A percentile compares a stretch with the other conserved stretches of the same genome.
These are phyloP conservation scores for Lasioglossum lativentre DNA, from an alignment of 2,888 invertebrate genomes.

Conservation along the genomic window DNA sequence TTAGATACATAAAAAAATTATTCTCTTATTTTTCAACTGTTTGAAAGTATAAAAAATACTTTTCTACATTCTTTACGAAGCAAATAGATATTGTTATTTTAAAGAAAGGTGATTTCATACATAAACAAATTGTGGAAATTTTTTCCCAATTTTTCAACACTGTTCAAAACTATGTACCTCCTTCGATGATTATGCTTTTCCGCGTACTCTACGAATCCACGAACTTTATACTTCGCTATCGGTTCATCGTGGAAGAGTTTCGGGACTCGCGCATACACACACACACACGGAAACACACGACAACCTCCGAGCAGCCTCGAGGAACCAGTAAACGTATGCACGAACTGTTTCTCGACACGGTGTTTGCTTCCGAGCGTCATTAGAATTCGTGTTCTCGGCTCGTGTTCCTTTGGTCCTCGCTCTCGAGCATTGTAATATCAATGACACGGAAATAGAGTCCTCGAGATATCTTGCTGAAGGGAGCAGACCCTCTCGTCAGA, in stretches of 20 bases:
- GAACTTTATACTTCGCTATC: background rate
- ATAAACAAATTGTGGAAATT: too few species aligned
- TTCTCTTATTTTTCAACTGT: background rate
- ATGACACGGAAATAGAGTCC: conserved; percentile 71
- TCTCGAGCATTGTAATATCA: conserved; percentile 66
- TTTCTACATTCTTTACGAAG: background rate
- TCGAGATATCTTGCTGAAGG: conserved; percentile 58
- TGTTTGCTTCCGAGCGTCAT: conserved; percentile 67
- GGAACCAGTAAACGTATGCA: conserved; percentile 42
- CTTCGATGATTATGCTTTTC: background rate
- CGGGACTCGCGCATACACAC: background rate
- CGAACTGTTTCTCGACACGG: conserved; percentile 33
- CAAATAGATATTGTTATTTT: background rate
- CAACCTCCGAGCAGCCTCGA: background rate
- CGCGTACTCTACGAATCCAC: background rate
- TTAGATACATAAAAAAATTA: background rate
- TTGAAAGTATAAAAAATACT: background rate
- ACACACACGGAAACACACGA: background rate
- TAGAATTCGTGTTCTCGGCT: conserved; percentile 67
- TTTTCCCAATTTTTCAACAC: background rate
- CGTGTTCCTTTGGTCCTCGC: conserved; percentile 48
- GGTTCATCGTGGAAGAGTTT: background rate
- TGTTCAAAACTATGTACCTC: background rate
- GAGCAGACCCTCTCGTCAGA: background rate
- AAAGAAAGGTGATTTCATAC: background rate